Evolutionary conservation across 2,113 vertebrate genomes (phyloP), one percentile per base, ranked within the genome.

Genomic region (Corvus hawaiiensis): DNA sequence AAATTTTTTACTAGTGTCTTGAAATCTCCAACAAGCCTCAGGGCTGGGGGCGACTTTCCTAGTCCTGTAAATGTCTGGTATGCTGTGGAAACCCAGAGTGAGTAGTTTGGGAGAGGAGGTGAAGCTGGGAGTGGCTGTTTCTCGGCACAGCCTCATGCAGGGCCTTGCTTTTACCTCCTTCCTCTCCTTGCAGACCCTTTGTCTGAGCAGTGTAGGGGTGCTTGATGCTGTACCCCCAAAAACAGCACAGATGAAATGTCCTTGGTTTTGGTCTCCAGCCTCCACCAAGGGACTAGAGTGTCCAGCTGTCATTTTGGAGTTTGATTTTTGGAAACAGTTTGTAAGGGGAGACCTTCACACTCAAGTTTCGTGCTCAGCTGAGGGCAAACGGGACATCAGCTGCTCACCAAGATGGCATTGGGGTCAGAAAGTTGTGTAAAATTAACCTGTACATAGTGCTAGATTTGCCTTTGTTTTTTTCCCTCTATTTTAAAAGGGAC

Each of bases 151-250:
- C 16, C 27, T 78, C 18, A 30, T 10, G 13, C 20, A 55, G 16
- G 7, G 35, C 0, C 3, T 75, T 54, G 7, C 10, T 69, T 82
- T 72, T 4, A 3, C 44, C 19, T 56, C 11, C 27, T 82, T 17
- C 4, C 1, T 56, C 7, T 19, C 19, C 14, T 54, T 37, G 27
- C 19, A 33, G 48, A 48, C 1, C 2, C 0, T 1, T 2, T 48
- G 4, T 30, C 23, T 33, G 69, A 43, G 21, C 0, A 2, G 13
- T 18, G 9, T 80, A 54, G 33, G 7, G 7, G 2, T 64, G 22
- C 17, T 56, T 1, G 2, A 8, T 56, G 43, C 27, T 28, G 2
- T 5, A 7, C 3, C 3, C 39, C 58, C 35, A 61, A 44, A 63
- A 49, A 51, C 4, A 59, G 9, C 44, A n/a, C 2, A 22, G 41